Evolutionary conservation across 2,888 invertebrate genomes (phyloP).

Genomic region (Eurois occulta): DNA sequence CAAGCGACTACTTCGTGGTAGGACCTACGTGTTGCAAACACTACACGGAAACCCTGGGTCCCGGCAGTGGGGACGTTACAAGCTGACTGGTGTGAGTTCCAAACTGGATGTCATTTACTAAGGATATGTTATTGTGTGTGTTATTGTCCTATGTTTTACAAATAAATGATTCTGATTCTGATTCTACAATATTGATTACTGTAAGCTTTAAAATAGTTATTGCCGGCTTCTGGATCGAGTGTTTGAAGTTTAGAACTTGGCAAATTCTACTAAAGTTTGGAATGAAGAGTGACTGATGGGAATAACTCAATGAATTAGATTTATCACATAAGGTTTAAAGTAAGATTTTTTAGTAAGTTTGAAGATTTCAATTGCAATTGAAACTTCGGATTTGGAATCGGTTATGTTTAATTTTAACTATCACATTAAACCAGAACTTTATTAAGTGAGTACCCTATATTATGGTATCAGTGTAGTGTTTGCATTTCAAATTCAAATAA

Average conservation of each 20-base stretch:
- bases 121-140: not conserved
- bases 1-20: slow-evolving; percentile 81
- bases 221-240: not conserved
- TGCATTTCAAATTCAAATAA: slow-evolving; percentile 45
- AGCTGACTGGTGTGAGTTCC: not conserved
- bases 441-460: not conserved
- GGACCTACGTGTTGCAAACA: slow-evolving; percentile 50
- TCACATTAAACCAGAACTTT: not conserved
- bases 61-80: not conserved
- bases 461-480: slow-evolving; percentile 44
- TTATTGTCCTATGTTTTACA: no score
- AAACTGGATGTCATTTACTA: not conserved
- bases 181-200: not conserved
- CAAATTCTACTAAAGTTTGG: not conserved
- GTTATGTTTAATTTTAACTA: not conserved
- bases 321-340: not conserved
- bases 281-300: no score
- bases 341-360: not conserved
- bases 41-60: slow-evolving; percentile 39
- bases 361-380: not conserved
- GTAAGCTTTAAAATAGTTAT: not conserved
- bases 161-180: no score
- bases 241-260: not conserved
- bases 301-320: not conserved
- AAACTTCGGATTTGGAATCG: not conserved